Conservation (phyloP, 2,888 invertebrate genomes). For the Heliconius charithonia region DNA sequence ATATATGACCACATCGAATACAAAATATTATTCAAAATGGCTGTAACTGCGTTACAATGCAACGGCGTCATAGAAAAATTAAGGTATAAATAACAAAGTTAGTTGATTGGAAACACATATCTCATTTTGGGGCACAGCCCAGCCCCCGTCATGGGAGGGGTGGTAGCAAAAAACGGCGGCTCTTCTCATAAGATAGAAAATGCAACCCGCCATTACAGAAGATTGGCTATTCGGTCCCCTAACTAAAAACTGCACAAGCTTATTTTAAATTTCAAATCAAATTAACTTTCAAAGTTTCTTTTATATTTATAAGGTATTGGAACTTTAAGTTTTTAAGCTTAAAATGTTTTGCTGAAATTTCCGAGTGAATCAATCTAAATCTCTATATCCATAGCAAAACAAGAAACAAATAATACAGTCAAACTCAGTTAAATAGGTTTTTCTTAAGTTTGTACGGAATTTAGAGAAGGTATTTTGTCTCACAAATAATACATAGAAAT, state of each 20-base stretch:
- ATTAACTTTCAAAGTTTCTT: constrained; percentile 27
- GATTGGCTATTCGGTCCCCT: constrained; percentile 74
- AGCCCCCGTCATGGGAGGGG: constrained; percentile 66
- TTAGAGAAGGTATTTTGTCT: constrained; percentile 53
- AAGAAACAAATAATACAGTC: constrained; percentile 81
- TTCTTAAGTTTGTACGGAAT: constrained; percentile 60
- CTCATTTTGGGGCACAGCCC: constrained; percentile 50
- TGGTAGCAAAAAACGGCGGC: constrained; percentile 78
- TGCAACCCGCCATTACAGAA: constrained; percentile 79
- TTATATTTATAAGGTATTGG: not conserved
- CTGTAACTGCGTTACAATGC: not conserved
- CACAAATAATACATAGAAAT: constrained; percentile 47
- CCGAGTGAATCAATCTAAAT: constrained; percentile 50
- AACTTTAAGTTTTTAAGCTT: constrained; percentile 15
- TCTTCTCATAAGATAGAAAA: constrained; percentile 76
- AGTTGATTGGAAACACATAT: constrained; percentile 38
- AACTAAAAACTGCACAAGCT: constrained; percentile 49
- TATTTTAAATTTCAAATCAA: constrained; percentile 59
- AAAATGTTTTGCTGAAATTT: constrained; percentile 27
- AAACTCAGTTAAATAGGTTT: constrained; percentile 81
- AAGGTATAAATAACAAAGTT: constrained; percentile 13
- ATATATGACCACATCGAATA: too few species aligned
- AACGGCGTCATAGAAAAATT: not conserved
- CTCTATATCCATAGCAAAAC: constrained; percentile 65
- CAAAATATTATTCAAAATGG: too few species aligned